phyloP scores from a whole-genome alignment of 2,888 invertebrate species.

The Lacanobia oleracea region DNA sequence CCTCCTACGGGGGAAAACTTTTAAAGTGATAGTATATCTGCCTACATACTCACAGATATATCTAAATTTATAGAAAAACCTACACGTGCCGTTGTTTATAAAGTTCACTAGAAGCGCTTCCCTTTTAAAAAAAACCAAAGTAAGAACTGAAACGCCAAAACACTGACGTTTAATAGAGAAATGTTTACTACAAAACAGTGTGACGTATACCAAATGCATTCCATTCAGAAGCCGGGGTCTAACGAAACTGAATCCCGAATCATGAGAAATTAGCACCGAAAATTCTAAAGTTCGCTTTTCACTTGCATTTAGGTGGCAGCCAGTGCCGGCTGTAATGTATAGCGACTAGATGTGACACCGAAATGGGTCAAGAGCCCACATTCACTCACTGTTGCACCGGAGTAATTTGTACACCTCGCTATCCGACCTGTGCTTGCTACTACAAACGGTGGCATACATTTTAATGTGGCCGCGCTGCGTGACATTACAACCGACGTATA shows the following conservation, averaged over 20 bases:
- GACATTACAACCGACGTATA: conserved; percentile 46
- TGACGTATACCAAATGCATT: conserved; percentile 23
- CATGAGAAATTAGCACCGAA: conserved; percentile 53
- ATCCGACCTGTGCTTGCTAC: conserved; percentile 47
- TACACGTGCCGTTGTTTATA: not conserved
- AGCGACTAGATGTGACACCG: conserved; percentile 71
- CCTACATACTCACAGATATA: not conserved
- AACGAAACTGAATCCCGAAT: conserved; percentile 44
- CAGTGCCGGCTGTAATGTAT: conserved; percentile 58
- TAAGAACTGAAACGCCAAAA: not conserved
- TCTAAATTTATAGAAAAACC: conserved; percentile 9
- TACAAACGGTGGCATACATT: conserved; percentile 60
- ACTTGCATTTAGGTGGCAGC: conserved; percentile 55
- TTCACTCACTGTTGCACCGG: conserved; percentile 73
- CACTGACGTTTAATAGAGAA: conserved; percentile 14
- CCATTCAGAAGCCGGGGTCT: conserved; percentile 17
- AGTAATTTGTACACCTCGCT: conserved; percentile 76
- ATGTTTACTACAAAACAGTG: conserved; percentile 21
- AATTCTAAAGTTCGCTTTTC: conserved; percentile 57
- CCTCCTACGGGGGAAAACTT: conserved; percentile 26
- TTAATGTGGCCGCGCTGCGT: conserved; percentile 57
- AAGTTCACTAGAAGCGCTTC: conserved; percentile 44
- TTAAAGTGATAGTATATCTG: conserved; percentile 38
- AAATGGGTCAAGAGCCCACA: conserved; percentile 82
- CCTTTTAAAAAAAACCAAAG: not conserved